Evolutionary conservation across 2,888 invertebrate species (phyloP).

Genomic region (Thysanoteuthis rhombus): DNA sequence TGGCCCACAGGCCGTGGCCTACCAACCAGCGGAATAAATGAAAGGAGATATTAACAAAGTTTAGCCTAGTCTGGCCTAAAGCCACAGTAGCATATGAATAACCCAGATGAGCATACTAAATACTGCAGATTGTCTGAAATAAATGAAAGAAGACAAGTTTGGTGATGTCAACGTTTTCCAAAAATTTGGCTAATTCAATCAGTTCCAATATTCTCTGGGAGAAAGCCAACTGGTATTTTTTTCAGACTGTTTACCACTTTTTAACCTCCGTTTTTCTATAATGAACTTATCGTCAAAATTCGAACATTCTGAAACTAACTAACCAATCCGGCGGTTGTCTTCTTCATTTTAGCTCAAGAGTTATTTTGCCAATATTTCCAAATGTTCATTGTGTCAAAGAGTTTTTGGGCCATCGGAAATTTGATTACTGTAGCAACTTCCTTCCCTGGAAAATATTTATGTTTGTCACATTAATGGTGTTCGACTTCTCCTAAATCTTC

Average conservation of each 20-base stretch:
- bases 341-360: background rate
- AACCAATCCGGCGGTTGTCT: background rate
- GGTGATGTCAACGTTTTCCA: background rate
- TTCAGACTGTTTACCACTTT: background rate
- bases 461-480: background rate
- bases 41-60: background rate
- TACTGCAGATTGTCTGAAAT: background rate
- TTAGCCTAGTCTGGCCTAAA: background rate
- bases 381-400: background rate
- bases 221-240: background rate
- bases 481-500: background rate
- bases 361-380: background rate
- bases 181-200: background rate
- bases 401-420: background rate
- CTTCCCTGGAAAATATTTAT: no score
- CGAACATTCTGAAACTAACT: background rate
- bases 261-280: background rate
- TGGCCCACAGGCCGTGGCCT: no score
- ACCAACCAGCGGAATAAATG: no score
- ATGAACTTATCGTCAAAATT: background rate
- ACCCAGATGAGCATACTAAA: background rate
- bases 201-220: background rate
- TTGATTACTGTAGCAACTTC: background rate
- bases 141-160: background rate
- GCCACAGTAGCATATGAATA: background rate